phyloP scores from a whole-genome alignment of 2,113 vertebrate species.

The Clarias gariepinus region DNA sequence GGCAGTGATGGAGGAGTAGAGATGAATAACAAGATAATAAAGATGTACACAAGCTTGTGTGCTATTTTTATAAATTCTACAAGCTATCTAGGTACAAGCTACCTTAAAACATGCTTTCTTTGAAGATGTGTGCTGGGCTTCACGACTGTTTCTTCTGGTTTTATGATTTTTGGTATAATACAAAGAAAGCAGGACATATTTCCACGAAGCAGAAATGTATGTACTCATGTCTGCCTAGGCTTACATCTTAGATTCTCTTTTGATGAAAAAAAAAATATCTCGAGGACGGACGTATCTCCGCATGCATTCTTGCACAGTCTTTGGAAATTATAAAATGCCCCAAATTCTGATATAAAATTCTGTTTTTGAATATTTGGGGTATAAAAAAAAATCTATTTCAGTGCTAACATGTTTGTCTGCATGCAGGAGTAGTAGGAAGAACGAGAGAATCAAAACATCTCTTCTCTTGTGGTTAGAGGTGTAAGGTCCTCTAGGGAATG shows the following conservation, averaged over 20 bases:
- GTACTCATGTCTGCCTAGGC: background rate
- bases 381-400: background rate
- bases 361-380: background rate
- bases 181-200: background rate
- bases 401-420: background rate
- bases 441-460: conserved; percentile 7
- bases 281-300: background rate
- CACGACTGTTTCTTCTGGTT: conserved; percentile 1
- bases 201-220: background rate
- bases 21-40: conserved; percentile 39
- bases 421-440: background rate
- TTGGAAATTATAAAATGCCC: background rate
- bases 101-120: background rate
- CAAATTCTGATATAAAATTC: background rate
- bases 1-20: background rate
- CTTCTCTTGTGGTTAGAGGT: background rate
- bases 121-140: conserved; percentile 21
- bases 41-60: conserved; percentile 37
- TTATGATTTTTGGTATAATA: background rate
- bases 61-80: conserved; percentile 36
- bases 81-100: conserved; percentile 23
- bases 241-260: background rate
- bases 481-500: conserved; percentile 7
- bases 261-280: background rate
- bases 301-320: background rate